phyloP scores from a whole-genome alignment of 2,888 invertebrate genomes.

The Agrotis puta region DNA sequence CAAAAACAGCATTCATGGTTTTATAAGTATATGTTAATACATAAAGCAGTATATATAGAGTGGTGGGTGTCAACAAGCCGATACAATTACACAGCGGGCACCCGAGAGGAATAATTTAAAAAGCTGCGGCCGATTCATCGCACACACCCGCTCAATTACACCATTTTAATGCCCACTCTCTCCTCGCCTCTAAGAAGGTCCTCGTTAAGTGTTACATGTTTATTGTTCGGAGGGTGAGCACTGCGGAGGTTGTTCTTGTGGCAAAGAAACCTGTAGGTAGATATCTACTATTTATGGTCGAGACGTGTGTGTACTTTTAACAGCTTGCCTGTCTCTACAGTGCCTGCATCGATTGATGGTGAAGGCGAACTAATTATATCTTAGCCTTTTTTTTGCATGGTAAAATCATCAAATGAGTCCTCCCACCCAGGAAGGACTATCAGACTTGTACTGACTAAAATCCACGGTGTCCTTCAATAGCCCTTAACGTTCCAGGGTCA shows the following conservation, averaged over 20 bases:
- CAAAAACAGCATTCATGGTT: not conserved
- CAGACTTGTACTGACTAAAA: no score
- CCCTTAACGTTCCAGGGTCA: no score
- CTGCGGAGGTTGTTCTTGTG: slow-evolving; percentile 15
- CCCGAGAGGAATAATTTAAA: slow-evolving; percentile 69
- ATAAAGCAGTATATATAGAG: not conserved
- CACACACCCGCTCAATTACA: slow-evolving; percentile 59
- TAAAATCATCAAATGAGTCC: no score
- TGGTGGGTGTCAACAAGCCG: slow-evolving; percentile 45
- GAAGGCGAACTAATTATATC: not conserved
- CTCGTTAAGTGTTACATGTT: slow-evolving; percentile 54
- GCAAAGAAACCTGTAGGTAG: not conserved
- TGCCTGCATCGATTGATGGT: not conserved
- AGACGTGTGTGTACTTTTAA: not conserved
- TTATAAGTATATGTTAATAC: slow-evolving; percentile 2
- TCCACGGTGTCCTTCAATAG: no score
- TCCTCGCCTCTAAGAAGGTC: slow-evolving; percentile 44
- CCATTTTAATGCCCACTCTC: slow-evolving; percentile 62
- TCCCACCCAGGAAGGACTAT: no score
- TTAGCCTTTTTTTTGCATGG: no score
- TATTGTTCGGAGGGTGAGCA: slow-evolving; percentile 52
- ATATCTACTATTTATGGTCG: not conserved
- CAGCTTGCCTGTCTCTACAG: slow-evolving; percentile 2
- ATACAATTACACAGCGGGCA: slow-evolving; percentile 50
- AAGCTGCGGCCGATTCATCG: slow-evolving; percentile 62